Percentiles rank a stretch among this genome's conserved stretches.
Conservation (phyloP, 2,797 vertebrate genomes). For the Buphagus erythrorhynchus region DNA sequence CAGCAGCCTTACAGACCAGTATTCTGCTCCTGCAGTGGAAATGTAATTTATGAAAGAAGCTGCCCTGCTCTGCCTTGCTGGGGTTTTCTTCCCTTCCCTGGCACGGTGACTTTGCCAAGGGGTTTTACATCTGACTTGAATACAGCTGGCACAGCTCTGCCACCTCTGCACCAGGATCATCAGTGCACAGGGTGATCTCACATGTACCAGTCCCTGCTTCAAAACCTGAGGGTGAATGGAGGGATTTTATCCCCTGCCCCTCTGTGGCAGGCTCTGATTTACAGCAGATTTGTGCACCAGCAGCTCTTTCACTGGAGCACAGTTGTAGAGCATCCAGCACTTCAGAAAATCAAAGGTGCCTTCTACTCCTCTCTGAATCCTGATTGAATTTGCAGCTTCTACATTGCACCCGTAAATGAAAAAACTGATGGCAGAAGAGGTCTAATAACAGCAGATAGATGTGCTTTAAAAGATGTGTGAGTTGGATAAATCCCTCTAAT, state of each 20-base stretch:
- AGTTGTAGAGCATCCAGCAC: background rate
- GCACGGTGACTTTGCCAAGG: constrained; percentile 28
- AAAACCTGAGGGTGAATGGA: constrained; percentile 21
- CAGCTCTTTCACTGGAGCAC: background rate
- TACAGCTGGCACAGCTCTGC: constrained; percentile 36
- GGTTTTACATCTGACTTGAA: constrained; percentile 15
- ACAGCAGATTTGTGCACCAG: background rate
- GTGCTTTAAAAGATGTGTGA: background rate
- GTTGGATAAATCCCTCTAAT: background rate
- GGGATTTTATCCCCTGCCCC: constrained; percentile 45
- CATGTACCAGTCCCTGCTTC: background rate
- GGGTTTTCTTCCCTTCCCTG: background rate
- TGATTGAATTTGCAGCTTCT: background rate
- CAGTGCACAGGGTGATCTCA: constrained; percentile 38
- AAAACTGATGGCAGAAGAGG: background rate
- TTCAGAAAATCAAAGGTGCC: background rate
- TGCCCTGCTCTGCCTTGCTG: background rate
- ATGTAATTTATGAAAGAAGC: constrained; percentile 16
- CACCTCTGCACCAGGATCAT: background rate
- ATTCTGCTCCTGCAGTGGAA: background rate
- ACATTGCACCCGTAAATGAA: background rate
- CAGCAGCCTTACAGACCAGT: background rate
- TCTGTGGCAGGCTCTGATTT: background rate
- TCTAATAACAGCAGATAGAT: background rate
- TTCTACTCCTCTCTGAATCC: background rate